These are phyloP conservation scores for Drosophila fuyamai DNA, from an alignment of 1,140 invertebrate species.

Conservation along the genomic window DNA sequence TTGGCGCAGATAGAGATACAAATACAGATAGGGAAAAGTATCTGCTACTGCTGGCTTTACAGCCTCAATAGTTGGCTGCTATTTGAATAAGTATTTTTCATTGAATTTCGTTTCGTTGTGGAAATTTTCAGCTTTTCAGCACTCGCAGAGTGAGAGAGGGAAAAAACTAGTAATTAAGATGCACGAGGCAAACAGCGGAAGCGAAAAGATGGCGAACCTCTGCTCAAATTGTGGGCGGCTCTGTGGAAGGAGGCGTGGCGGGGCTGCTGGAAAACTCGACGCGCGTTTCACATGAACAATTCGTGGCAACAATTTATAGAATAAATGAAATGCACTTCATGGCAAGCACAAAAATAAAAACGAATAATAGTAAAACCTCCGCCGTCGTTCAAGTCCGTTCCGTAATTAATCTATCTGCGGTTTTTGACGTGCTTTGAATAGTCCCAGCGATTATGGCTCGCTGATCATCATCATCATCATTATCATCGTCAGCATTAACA, in stretches of 20 bases:
- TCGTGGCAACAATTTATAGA: constrained; percentile 81
- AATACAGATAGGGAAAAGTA: constrained; percentile 37
- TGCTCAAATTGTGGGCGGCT: constrained; percentile 53
- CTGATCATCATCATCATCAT: constrained; percentile 62
- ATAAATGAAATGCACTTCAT: constrained; percentile 82
- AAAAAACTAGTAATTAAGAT: constrained; percentile 75
- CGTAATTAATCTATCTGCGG: constrained; percentile 77
- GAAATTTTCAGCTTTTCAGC: constrained; percentile 75
- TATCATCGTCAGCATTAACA: constrained; percentile 28
- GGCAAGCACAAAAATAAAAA: constrained; percentile 41
- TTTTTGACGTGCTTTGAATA: constrained; percentile 80
- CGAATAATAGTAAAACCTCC: constrained; percentile 8
- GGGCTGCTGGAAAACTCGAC: constrained; percentile 32
- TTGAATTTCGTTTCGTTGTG: constrained; percentile 79
- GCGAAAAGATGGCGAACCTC: constrained; percentile 70
- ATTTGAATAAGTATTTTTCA: constrained; percentile 82
- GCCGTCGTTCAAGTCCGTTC: constrained; percentile 51
- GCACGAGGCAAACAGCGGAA: constrained; percentile 79
- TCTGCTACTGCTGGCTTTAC: constrained; percentile 71
- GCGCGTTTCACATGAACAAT: constrained; percentile 77
- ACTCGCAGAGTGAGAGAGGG: not conserved
- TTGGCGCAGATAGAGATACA: constrained; percentile 24
- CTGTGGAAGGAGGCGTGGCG: not conserved
- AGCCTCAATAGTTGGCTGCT: constrained; percentile 72
- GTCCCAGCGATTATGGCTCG: constrained; percentile 65